Percentiles rank a stretch among this genome's conserved stretches.
These are phyloP conservation scores for Machimus atricapillus DNA, from an alignment of 2,888 invertebrate species.

Conservation along the genomic window DNA sequence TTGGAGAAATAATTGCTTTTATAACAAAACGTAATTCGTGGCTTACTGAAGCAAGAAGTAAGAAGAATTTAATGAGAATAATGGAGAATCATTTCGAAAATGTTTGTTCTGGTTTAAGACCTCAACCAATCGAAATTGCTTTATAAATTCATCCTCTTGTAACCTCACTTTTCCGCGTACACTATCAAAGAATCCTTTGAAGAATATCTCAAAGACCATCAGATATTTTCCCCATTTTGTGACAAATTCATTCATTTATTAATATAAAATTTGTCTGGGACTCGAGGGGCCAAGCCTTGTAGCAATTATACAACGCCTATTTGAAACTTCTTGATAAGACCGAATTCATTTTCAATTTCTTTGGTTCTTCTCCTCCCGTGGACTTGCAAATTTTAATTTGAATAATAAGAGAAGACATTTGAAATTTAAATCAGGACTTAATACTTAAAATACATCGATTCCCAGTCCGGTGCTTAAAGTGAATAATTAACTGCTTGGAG, in stretches of 20 bases:
- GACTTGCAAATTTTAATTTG: not conserved
- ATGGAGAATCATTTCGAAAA: not conserved
- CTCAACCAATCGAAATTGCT: not conserved
- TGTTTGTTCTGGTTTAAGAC: not conserved
- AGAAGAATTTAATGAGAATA: not conserved
- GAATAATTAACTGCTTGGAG: not conserved
- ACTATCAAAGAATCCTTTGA: not conserved
- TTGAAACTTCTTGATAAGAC: not conserved
- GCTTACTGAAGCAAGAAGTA: not conserved
- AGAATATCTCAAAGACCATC: not conserved
- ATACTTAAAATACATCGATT: not conserved
- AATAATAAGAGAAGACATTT: not conserved
- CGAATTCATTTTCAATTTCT: not conserved
- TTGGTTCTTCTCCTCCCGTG: not conserved
- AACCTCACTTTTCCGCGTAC: not conserved
- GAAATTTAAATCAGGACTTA: not conserved
- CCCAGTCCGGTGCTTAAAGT: not conserved
- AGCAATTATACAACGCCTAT: not conserved
- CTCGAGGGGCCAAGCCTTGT: not conserved
- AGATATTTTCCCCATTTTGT: not conserved
- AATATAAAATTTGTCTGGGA: not conserved
- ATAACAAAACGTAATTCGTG: not conserved
- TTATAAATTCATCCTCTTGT: not conserved
- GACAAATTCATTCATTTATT: not conserved
- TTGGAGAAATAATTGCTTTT: not conserved